These are phyloP conservation scores for Sceloporus undulatus DNA, from an alignment of 2,113 vertebrate genomes.

Conservation along the genomic window DNA sequence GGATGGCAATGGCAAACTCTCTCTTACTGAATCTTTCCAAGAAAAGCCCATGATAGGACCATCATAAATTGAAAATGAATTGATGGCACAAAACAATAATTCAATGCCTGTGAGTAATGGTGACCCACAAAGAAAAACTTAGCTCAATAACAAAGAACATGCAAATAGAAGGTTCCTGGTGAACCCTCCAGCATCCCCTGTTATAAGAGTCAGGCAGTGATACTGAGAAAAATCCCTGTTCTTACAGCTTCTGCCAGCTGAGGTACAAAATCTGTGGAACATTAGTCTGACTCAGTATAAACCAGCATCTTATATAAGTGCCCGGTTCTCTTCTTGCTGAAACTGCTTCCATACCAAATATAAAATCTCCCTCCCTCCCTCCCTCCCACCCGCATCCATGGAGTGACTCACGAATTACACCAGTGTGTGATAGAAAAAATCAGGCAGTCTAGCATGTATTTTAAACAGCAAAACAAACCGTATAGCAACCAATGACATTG, in stretches of 20 bases:
- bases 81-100: too few relatives aligned
- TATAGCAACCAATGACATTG: slow-evolving; percentile 4
- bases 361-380: neutral
- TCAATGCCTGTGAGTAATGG: neutral
- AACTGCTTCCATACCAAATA: neutral
- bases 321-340: slow-evolving; percentile 10
- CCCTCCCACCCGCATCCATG: accelerated
- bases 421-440: neutral
- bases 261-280: neutral
- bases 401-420: slow-evolving; percentile 39
- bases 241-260: neutral
- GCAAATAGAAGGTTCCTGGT: neutral
- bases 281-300: neutral
- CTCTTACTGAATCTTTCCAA: too few relatives aligned
- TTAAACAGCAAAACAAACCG: slow-evolving; percentile 22
- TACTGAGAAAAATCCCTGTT: neutral
- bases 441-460: slow-evolving; percentile 40
- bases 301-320: slow-evolving; percentile 28
- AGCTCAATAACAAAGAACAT: neutral
- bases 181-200: neutral
- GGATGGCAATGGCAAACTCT: too few relatives aligned
- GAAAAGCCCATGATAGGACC: too few relatives aligned
- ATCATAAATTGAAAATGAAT: too few relatives aligned
- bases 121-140: neutral
- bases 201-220: neutral